Evolutionary conservation across 2,888 invertebrate genomes (phyloP), one percentile per base, ranked within the genome.

Genomic region (Strigamia transsilvanica): DNA sequence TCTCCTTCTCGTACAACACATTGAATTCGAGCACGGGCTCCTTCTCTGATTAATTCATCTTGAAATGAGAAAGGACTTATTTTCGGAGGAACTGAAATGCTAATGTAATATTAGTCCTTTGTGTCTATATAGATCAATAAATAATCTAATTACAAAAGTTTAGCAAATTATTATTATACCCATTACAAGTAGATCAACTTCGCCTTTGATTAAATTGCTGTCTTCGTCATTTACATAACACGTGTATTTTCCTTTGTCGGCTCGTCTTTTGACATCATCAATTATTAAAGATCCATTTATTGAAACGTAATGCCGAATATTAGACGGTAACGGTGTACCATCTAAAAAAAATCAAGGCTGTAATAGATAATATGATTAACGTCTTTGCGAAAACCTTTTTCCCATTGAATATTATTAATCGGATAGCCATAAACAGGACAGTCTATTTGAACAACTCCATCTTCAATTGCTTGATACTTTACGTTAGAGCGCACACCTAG

Each of bases 341-440:
- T 93, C 94, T 92, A 84, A 18, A 80, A 82, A 82, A 80, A 12
- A 5, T 0, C 10, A 78, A 7, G 41, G n/a, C 27, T 1, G 27
- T 3, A 27, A 27, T 27, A 27, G 3, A 27, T 27, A 27, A 27
- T 2, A 27, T 27, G 27, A 27, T 27, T 27, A 27, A 27, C 27
- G 1, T 3, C 27, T 27, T 1, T 3, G 27, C 27, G 18, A 32
- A 66, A 66, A 91, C 96, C 95, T 89, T 96, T 92, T 89, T 96
- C 96, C 98, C 98, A 98, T 18, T 94, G 94, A 86, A 97, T 95
- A 77, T 93, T 93, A 86, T 96, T 94, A 84, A 97, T 95, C 10
- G 98, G 97, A 89, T 95, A 96, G 46, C 98, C 98, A 84, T 97
- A 96, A 56, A 97, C 97, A 0, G 97, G 97, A 87, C 98, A 98